Conservation (phyloP, 2,113 vertebrate species). For the Lepidothrix coronata region DNA sequence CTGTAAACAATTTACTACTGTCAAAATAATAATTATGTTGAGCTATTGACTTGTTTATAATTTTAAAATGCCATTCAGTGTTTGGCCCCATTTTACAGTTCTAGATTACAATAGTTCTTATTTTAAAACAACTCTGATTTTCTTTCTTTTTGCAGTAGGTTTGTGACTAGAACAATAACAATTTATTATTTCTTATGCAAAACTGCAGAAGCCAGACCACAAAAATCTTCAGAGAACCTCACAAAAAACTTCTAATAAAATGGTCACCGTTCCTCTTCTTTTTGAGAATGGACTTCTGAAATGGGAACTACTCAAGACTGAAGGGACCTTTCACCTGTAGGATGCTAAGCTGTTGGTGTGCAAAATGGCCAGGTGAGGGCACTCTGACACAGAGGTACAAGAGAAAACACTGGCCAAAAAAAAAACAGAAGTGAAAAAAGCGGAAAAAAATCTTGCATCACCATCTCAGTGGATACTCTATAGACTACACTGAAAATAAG, state of each 20-base stretch:
- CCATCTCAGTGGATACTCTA: not conserved
- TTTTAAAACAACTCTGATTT: not conserved
- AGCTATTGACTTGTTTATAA: not conserved
- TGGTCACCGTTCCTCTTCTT: not conserved
- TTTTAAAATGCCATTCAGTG: not conserved
- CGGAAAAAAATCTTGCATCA: no score
- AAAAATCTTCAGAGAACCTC: not conserved
- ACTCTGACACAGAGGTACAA: not conserved
- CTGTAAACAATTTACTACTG: not conserved
- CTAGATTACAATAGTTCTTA: not conserved
- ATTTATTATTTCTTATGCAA: not conserved
- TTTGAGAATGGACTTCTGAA: not conserved
- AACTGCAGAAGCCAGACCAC: not conserved
- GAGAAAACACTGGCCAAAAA: rapidly evolving
- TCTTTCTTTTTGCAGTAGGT: not conserved
- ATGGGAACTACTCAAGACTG: rapidly evolving
- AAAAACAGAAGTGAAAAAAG: rapidly evolving
- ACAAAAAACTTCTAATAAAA: not conserved
- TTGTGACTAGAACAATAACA: not conserved
- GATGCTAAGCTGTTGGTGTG: rapidly evolving
- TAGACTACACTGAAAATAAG: rapidly evolving
- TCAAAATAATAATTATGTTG: not conserved
- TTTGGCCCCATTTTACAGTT: not conserved
- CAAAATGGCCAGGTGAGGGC: not conserved
- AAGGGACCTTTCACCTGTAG: rapidly evolving